Conservation (phyloP, 2,113 vertebrate species). For the Rhinoptilus africanus region DNA sequence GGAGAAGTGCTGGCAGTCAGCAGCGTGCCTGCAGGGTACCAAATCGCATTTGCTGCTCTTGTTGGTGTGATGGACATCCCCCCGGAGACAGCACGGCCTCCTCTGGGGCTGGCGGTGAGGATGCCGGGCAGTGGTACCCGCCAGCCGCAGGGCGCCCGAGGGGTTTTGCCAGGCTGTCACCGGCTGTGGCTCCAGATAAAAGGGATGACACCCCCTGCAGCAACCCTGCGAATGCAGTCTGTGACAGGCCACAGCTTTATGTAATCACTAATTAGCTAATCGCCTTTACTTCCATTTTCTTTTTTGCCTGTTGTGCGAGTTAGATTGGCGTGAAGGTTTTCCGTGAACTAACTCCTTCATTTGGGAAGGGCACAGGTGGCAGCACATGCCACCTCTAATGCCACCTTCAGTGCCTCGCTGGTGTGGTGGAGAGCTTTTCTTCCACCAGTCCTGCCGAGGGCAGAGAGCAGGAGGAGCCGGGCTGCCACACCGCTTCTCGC, state of each 20-base stretch:
- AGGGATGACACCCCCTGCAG: neutral
- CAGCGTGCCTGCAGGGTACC: neutral
- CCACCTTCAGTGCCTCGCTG: fast-evolving
- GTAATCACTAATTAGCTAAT: slow-evolving; percentile 29
- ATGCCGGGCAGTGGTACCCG: neutral
- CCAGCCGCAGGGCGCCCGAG: neutral
- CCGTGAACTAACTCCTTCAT: fast-evolving
- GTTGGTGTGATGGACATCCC: neutral
- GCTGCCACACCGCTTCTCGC: neutral
- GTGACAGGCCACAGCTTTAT: neutral
- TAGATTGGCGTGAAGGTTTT: neutral
- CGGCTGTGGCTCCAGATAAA: neutral
- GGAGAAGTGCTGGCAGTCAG: neutral
- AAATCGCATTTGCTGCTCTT: neutral
- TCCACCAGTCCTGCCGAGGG: fast-evolving
- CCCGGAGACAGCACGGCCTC: fast-evolving
- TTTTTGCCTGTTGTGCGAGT: neutral
- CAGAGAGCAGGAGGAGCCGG: fast-evolving
- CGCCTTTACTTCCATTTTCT: neutral
- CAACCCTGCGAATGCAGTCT: neutral
- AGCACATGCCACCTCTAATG: neutral
- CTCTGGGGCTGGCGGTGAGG: neutral
- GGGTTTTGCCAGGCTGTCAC: neutral
- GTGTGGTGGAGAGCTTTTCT: fast-evolving
- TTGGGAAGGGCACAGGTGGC: neutral